These are phyloP conservation scores for Porites divaricata DNA, from an alignment of 92 coral and sea anemone species.

Conservation along the genomic window DNA sequence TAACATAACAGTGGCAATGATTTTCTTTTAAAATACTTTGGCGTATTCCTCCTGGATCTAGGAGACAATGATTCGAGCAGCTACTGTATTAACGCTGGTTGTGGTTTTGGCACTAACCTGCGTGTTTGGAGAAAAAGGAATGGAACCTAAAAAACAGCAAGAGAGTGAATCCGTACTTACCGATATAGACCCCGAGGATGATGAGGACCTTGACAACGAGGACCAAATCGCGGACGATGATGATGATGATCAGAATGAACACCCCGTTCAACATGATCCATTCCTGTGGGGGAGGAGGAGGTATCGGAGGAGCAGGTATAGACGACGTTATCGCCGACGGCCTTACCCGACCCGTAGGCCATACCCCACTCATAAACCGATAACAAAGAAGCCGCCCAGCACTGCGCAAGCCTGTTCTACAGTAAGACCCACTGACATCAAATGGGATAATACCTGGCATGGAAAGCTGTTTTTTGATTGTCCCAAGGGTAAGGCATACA, in stretches of 20 bases:
- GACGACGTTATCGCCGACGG: not conserved
- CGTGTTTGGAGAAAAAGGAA: conserved; percentile 1
- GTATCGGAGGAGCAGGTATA: not conserved
- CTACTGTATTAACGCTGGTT: conserved; percentile 6
- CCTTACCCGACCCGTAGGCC: not conserved
- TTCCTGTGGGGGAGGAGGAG: not conserved
- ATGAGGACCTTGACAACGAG: conserved; percentile 5
- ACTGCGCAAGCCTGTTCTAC: not conserved
- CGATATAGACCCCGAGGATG: conserved; percentile 19
- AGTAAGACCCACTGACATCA: not conserved
- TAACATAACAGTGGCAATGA: too few species aligned
- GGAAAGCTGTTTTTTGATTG: conserved; percentile 14
- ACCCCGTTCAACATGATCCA: conserved; percentile 15
- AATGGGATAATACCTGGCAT: conserved; percentile 29
- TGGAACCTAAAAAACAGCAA: conserved; percentile 9
- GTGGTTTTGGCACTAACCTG: conserved; percentile 23
- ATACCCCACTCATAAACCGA: not conserved
- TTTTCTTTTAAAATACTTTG: too few species aligned
- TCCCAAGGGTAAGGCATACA: not conserved
- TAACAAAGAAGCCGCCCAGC: not conserved
- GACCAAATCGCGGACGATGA: not conserved
- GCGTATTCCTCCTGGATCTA: not conserved
- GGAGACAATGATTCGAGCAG: conserved; percentile 19
- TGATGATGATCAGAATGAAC: not conserved
- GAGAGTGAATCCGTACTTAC: not conserved